phyloP scores from a whole-genome alignment of 1,140 invertebrate genomes.

The Procambarus clarkii region DNA sequence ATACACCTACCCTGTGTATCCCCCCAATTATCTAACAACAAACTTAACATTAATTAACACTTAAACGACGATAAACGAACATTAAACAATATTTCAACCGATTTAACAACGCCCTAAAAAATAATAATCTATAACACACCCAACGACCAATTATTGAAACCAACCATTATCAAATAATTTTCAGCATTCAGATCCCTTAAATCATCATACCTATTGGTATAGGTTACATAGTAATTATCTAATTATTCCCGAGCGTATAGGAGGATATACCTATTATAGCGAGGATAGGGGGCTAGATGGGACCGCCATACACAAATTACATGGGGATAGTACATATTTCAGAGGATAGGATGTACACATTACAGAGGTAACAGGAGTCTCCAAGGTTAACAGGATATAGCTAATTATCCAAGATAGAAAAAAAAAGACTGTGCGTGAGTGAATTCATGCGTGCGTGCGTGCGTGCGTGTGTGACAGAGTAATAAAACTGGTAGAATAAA shows the following conservation, averaged over 20 bases:
- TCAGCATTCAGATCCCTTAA: conserved; percentile 5
- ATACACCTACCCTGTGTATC: too few species aligned
- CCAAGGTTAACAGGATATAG: conserved; percentile 6
- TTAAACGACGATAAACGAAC: too few species aligned
- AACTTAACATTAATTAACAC: too few species aligned
- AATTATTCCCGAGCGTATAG: conserved; percentile 3
- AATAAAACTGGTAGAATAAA: too few species aligned
- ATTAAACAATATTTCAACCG: background rate
- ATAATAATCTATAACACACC: background rate
- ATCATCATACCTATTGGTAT: background rate
- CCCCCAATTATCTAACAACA: too few species aligned
- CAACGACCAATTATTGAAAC: background rate
- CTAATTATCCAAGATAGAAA: background rate
- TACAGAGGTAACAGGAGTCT: too few species aligned
- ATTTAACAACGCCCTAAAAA: background rate
- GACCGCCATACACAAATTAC: background rate
- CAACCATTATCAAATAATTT: conserved; percentile 25
- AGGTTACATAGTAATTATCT: background rate
- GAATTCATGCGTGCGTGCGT: background rate
- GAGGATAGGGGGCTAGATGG: background rate
- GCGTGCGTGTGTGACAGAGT: background rate
- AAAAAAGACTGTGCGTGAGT: background rate
- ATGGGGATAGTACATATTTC: too few species aligned
- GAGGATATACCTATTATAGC: conserved; percentile 25
- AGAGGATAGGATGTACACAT: too few species aligned